Base-by-base conservation (phyloP, 2,113 vertebrate species). In the Heterotilapia buettikoferi region DNA sequence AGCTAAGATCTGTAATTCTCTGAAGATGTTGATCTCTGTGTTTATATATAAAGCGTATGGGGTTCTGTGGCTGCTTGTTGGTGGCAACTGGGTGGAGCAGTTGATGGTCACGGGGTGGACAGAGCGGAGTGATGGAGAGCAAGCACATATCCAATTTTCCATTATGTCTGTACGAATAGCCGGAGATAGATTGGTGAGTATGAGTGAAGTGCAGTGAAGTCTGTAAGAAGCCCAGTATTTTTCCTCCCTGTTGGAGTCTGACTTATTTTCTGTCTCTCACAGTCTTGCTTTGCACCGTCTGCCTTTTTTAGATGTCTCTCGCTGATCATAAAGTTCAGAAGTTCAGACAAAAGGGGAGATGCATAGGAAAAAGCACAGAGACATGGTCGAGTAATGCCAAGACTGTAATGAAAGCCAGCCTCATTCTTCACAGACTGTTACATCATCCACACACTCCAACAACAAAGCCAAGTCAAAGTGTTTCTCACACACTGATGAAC, bases 361-460 rank as follows among this genome's bases (percentile, higher is more conserved):
- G 63, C 38, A 82, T 29, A 54, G 50, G 47, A 29, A 86, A 82
- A 43, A 79, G 29, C 19, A 45, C 47, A 43, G 86, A 85, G 82
- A 88, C 7, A 8, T 13, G 33, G 83, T 33, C 13, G 6, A 85
- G 45, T 18, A 47, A 83, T 1, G 73, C 88, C 86, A 92, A 86
- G 63, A 33, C 53, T 47, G 88, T 88, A 91, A 93, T 94, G 59
- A 89, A 91, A 94, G 82, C 82, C 92, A 91, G 84, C 9, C 8
- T 84, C 31, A 38, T 82, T 89, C 91, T 85, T 90, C 79, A 83
- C 83, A 38, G 66, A 18, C 71, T 26, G 80, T 91, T 88, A 90
- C 53, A 87, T 92, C 82, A 90, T 89, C 40, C 13, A 56, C 83
- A 6, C 82, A 50, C 85, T 83, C 33, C 50, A 33, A 47, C 38